These are phyloP conservation scores for Ophion ellenae DNA, from an alignment of 2,888 invertebrate genomes.

Conservation along the genomic window DNA sequence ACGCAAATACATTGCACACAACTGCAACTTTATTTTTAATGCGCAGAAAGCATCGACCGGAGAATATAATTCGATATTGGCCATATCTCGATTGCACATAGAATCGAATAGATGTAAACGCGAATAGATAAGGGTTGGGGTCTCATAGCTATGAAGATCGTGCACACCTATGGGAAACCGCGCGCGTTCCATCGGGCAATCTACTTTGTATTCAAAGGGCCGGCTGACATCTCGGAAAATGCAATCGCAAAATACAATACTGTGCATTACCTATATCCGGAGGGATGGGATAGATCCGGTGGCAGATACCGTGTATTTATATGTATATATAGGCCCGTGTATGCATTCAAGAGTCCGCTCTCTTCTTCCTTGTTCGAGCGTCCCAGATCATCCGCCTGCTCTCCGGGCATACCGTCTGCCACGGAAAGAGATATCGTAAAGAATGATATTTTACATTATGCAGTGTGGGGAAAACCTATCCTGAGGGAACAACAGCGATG, in stretches of 20 bases:
- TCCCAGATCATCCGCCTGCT: conserved; percentile 24
- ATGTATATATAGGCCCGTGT: conserved; percentile 17
- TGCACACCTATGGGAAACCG: conserved; percentile 35
- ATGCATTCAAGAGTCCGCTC: conserved; percentile 37
- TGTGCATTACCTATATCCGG: conserved; percentile 80
- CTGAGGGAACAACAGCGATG: conserved; percentile 66
- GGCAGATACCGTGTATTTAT: conserved; percentile 9
- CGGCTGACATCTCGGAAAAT: conserved; percentile 82
- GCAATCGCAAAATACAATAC: conserved; percentile 83
- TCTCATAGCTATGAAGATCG: conserved; percentile 29
- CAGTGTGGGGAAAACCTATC: conserved; percentile 74
- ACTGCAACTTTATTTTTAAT: conserved; percentile 15
- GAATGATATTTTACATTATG: conserved; percentile 82
- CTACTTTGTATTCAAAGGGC: conserved; percentile 83
- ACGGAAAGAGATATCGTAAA: conserved; percentile 79
- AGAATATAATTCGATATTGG: conserved; percentile 39
- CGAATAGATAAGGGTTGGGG: conserved; percentile 22
- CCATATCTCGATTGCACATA: conserved; percentile 34
- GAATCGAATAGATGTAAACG: conserved; percentile 27
- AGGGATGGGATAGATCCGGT: conserved; percentile 44
- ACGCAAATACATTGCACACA: neutral
- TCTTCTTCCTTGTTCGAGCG: conserved; percentile 51
- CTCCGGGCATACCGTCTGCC: conserved; percentile 58
- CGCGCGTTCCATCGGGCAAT: conserved; percentile 44
- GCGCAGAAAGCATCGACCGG: neutral